Percentiles rank a stretch among this genome's conserved stretches.
These are phyloP conservation scores for Sweltsa coloradensis DNA, from an alignment of 1,140 invertebrate genomes.

Conservation along the genomic window DNA sequence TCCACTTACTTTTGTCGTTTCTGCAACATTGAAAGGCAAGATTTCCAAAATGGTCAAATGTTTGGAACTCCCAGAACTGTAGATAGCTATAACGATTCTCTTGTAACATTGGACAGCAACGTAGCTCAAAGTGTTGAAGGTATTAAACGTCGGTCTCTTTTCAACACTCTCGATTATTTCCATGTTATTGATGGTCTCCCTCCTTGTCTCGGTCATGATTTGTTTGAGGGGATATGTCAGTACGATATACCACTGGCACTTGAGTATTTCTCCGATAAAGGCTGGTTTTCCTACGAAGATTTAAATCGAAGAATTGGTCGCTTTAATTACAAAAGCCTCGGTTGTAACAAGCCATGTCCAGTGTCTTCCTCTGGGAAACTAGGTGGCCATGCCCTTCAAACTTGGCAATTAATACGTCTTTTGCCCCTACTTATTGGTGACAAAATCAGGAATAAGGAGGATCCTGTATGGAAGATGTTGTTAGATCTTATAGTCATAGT, in stretches of 20 bases:
- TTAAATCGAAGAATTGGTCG: conserved; percentile 5
- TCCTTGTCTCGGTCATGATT: conserved; percentile 10
- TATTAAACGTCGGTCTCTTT: conserved; percentile 6
- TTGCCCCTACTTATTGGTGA: conserved; percentile 1
- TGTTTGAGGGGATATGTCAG: conserved; percentile 8
- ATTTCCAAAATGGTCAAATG: background rate
- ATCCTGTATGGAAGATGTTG: conserved; percentile 8
- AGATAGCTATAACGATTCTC: background rate
- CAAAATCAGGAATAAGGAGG: conserved; percentile 1
- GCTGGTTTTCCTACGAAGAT: conserved; percentile 8
- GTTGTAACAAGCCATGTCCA: background rate
- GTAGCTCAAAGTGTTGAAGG: conserved; percentile 1
- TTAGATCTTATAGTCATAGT: background rate
- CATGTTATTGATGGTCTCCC: conserved; percentile 10
- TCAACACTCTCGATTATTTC: conserved; percentile 7
- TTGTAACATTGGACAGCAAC: background rate
- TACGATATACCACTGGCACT: conserved; percentile 8
- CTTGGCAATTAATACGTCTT: background rate
- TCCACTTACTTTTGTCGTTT: conserved; percentile 20
- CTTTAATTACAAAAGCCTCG: conserved; percentile 8
- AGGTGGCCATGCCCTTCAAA: conserved; percentile 2
- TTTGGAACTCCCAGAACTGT: background rate
- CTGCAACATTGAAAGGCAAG: conserved; percentile 12
- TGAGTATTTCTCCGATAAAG: conserved; percentile 2
- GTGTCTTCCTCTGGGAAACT: background rate